phyloP scores from a whole-genome alignment of 2,888 invertebrate species.

The Lepeophtheirus nordmannii region DNA sequence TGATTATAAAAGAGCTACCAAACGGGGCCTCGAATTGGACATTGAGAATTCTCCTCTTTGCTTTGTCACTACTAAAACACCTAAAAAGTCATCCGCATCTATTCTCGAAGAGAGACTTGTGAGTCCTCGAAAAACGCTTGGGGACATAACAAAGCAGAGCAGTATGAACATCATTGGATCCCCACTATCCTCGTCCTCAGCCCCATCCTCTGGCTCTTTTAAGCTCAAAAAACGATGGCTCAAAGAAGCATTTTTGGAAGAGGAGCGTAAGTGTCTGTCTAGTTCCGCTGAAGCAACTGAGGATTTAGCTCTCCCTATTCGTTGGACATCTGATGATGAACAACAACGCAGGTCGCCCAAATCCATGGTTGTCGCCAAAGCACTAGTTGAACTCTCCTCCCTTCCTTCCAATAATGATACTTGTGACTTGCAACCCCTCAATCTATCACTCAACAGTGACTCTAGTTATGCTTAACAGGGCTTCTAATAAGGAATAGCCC shows the following conservation, averaged over 20 bases:
- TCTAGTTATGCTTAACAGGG: too few relatives aligned
- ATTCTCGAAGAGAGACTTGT: slow-evolving; percentile 5
- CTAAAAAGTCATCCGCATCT: not conserved
- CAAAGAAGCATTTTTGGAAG: not conserved
- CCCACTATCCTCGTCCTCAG: not conserved
- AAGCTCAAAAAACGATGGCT: slow-evolving; percentile 20
- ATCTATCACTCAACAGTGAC: slow-evolving; percentile 4
- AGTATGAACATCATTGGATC: not conserved
- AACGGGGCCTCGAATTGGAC: slow-evolving; percentile 19
- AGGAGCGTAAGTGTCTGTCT: not conserved
- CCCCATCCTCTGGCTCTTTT: not conserved
- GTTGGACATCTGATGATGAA: not conserved
- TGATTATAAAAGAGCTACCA: not conserved
- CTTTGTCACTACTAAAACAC: not conserved
- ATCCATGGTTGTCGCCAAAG: slow-evolving; percentile 7
- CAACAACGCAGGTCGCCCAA: slow-evolving; percentile 8
- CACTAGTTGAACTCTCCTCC: slow-evolving; percentile 12
- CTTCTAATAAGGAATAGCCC: too few relatives aligned
- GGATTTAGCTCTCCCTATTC: not conserved
- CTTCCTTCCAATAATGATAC: not conserved
- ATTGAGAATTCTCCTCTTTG: slow-evolving; percentile 13
- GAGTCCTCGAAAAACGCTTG: slow-evolving; percentile 16
- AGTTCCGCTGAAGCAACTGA: not conserved
- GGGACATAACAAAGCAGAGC: slow-evolving; percentile 16
- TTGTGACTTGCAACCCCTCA: not conserved